A percentile compares a stretch with the other conserved stretches of the same genome.
phyloP scores from a whole-genome alignment of 2,113 vertebrate species.

The Larimichthys polyactis region DNA sequence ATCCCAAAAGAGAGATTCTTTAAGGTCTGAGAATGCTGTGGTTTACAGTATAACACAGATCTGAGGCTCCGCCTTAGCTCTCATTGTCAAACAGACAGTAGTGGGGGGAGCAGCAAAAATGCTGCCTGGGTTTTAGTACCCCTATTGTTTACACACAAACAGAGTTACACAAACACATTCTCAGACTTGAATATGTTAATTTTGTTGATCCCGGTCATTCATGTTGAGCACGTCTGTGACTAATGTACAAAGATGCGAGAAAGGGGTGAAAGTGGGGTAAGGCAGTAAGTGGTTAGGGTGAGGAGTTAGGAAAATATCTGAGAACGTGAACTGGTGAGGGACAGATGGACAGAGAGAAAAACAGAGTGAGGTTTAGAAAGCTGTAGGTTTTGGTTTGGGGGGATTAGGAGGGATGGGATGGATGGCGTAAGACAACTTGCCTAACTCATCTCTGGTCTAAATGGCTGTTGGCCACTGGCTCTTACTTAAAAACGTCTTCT shows the following conservation, averaged over 20 bases:
- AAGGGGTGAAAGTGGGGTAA: slow-evolving; percentile 8
- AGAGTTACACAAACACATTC: slow-evolving; percentile 52
- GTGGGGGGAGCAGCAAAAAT: slow-evolving; percentile 52
- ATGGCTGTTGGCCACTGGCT: slow-evolving; percentile 45
- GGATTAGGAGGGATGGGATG: slow-evolving; percentile 35
- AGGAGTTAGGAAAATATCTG: slow-evolving; percentile 48
- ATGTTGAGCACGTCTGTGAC: slow-evolving; percentile 29
- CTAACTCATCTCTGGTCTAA: slow-evolving; percentile 52
- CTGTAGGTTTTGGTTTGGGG: slow-evolving; percentile 44
- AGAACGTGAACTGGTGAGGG: slow-evolving; percentile 42
- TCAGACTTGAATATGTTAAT: slow-evolving; percentile 26
- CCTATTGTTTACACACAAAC: slow-evolving; percentile 55
- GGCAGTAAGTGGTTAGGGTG: background rate
- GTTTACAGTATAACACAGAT: slow-evolving; percentile 70
- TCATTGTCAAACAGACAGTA: slow-evolving; percentile 61
- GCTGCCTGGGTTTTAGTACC: slow-evolving; percentile 46
- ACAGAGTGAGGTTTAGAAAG: slow-evolving; percentile 32
- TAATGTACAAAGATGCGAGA: slow-evolving; percentile 7
- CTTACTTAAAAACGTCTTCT: slow-evolving; percentile 52
- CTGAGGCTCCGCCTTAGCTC: slow-evolving; percentile 52
- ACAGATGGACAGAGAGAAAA: slow-evolving; percentile 37
- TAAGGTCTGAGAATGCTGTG: slow-evolving; percentile 78
- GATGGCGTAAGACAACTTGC: slow-evolving; percentile 43
- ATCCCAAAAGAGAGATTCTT: slow-evolving; percentile 67
- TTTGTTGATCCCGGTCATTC: slow-evolving; percentile 46